Percentiles rank a stretch among this genome's conserved stretches.
phyloP scores from a whole-genome alignment of 2,797 vertebrate species.

The Gallirallus australis region DNA sequence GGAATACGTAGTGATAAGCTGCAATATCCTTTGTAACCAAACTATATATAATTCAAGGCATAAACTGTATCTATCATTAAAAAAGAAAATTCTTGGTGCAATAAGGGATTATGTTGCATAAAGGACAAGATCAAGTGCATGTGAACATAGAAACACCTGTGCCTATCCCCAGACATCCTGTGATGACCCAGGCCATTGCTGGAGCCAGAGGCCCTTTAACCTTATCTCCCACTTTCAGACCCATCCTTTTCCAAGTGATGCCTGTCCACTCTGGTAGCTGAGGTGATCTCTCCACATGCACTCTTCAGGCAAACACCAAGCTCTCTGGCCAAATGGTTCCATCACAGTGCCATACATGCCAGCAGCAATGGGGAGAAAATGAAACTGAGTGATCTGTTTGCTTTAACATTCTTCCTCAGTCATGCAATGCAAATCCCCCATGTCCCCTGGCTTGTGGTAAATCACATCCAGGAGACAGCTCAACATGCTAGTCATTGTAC shows the following conservation, averaged over 20 bases:
- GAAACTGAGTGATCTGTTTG: rapidly evolving
- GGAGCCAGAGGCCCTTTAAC: background rate
- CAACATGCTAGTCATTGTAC: background rate
- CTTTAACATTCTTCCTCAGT: background rate
- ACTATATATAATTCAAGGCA: background rate
- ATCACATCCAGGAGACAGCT: background rate
- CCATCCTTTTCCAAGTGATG: background rate
- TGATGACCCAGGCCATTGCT: background rate
- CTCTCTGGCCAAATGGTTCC: background rate
- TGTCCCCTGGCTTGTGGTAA: background rate
- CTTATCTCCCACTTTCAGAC: background rate
- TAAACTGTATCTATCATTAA: background rate
- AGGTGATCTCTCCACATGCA: background rate
- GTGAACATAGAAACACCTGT: background rate
- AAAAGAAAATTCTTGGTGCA: background rate
- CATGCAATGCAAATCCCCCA: background rate
- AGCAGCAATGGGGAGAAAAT: rapidly evolving
- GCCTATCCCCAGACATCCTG: background rate
- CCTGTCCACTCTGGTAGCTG: background rate
- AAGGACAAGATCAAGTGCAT: background rate
- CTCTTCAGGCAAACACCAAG: rapidly evolving
- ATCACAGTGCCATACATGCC: rapidly evolving
- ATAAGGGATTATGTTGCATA: background rate
- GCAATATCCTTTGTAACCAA: background rate
- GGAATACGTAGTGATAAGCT: background rate